phyloP scores from a whole-genome alignment of 2,113 vertebrate genomes.

The Psettodes erumei region DNA sequence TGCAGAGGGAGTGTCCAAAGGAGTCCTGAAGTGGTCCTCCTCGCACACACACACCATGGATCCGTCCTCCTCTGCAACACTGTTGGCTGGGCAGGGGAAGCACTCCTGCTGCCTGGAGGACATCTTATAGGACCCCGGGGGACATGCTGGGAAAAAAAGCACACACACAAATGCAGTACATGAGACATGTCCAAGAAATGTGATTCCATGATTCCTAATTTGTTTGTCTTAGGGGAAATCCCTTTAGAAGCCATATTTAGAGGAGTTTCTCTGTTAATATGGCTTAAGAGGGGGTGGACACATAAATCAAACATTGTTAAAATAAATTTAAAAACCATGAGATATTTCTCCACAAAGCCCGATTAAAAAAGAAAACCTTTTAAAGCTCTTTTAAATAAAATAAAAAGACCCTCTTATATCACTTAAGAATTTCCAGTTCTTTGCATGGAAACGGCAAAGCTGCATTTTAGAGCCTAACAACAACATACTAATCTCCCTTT shows the following conservation, averaged over 20 bases:
- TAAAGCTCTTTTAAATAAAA: not conserved
- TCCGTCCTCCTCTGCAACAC: conserved; percentile 90
- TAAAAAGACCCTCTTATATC: not conserved
- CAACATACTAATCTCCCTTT: conserved; percentile 32
- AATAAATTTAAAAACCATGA: not conserved
- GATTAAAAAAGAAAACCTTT: not conserved
- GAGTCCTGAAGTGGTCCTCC: conserved; percentile 91
- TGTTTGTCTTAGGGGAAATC: not conserved
- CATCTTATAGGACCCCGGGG: conserved; percentile 92
- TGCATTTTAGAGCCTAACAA: conserved; percentile 2
- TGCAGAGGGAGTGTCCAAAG: conserved; percentile 89
- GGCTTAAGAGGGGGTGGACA: not conserved
- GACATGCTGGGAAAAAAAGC: conserved; percentile 86
- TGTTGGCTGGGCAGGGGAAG: conserved; percentile 92
- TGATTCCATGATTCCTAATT: not conserved
- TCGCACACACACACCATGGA: conserved; percentile 90
- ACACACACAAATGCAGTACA: not conserved
- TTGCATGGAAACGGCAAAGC: not conserved
- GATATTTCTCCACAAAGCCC: not conserved
- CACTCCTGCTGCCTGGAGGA: conserved; percentile 90
- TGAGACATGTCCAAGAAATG: conserved; percentile 5
- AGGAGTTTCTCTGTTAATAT: not conserved
- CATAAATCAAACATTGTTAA: not conserved
- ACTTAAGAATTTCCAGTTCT: not conserved
- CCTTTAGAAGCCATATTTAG: not conserved